phyloP scores from a whole-genome alignment of 2,888 invertebrate species.

The Agriopis marginaria region DNA sequence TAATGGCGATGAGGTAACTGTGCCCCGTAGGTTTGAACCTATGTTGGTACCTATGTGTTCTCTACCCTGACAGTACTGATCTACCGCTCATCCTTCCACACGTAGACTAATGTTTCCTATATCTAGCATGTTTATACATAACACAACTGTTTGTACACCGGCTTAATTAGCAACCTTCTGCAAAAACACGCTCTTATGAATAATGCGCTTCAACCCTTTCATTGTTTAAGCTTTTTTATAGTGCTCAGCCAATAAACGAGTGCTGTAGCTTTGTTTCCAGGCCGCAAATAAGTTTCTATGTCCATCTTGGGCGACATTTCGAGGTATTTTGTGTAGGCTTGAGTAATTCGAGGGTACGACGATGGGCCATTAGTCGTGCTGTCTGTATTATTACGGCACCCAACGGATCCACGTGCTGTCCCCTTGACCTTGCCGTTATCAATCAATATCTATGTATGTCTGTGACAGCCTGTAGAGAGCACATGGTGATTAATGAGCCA shows the following conservation, averaged over 20 bases:
- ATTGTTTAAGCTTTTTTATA: conserved; percentile 48
- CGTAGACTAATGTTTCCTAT: conserved; percentile 56
- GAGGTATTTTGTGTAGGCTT: conserved; percentile 44
- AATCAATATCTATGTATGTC: conserved; percentile 69
- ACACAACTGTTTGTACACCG: conserved; percentile 52
- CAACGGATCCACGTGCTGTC: conserved; percentile 58
- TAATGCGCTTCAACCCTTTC: conserved; percentile 48
- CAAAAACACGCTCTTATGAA: conserved; percentile 48
- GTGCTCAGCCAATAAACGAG: conserved; percentile 50
- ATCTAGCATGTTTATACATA: conserved; percentile 61
- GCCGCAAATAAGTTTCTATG: conserved; percentile 36
- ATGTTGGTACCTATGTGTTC: conserved; percentile 66
- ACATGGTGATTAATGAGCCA: conserved; percentile 64
- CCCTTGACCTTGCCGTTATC: conserved; percentile 75
- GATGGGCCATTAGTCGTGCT: conserved; percentile 56
- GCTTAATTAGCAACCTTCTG: conserved; percentile 54
- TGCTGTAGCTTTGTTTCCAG: conserved; percentile 54
- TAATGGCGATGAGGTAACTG: conserved; percentile 96
- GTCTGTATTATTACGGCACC: conserved; percentile 55
- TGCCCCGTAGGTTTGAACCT: conserved; percentile 80
- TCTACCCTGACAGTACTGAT: conserved; percentile 57
- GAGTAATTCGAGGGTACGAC: conserved; percentile 55
- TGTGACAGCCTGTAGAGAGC: conserved; percentile 47
- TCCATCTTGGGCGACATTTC: conserved; percentile 38
- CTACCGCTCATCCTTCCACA: conserved; percentile 64